phyloP scores from a whole-genome alignment of 1,140 invertebrate genomes.

The Calliopsis andreniformis region DNA sequence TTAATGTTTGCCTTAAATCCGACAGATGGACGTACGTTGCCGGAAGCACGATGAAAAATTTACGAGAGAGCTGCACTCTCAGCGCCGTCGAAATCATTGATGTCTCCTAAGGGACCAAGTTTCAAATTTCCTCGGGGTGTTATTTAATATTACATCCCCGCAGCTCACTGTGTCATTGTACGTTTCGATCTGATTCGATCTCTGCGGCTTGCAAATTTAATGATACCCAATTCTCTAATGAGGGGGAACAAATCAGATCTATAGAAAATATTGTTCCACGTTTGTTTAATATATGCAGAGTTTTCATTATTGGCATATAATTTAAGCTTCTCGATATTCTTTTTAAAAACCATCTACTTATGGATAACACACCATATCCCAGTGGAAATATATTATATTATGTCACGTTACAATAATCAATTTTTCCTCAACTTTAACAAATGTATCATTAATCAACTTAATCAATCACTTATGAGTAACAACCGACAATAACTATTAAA shows the following conservation, averaged over 20 bases:
- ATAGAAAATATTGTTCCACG: no score
- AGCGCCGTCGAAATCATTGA: slow-evolving; percentile 44
- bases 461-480: no score
- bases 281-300: no score
- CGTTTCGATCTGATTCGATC: background rate
- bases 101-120: slow-evolving; percentile 16
- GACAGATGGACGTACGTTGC: background rate
- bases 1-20: background rate
- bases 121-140: slow-evolving; percentile 30
- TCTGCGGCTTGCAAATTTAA: background rate
- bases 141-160: slow-evolving; percentile 6
- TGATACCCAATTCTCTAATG: background rate
- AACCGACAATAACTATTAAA: no score
- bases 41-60: slow-evolving; percentile 49
- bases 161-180: background rate
- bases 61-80: slow-evolving; percentile 17
- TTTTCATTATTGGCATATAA: no score
- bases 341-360: no score
- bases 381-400: no score
- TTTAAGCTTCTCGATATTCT: no score
- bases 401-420: no score
- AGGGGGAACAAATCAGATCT: background rate
- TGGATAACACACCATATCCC: no score
- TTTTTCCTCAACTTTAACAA: no score
- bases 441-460: no score